These are phyloP conservation scores for Scaptomyza graminum DNA, from an alignment of 1,140 invertebrate species.

Conservation along the genomic window DNA sequence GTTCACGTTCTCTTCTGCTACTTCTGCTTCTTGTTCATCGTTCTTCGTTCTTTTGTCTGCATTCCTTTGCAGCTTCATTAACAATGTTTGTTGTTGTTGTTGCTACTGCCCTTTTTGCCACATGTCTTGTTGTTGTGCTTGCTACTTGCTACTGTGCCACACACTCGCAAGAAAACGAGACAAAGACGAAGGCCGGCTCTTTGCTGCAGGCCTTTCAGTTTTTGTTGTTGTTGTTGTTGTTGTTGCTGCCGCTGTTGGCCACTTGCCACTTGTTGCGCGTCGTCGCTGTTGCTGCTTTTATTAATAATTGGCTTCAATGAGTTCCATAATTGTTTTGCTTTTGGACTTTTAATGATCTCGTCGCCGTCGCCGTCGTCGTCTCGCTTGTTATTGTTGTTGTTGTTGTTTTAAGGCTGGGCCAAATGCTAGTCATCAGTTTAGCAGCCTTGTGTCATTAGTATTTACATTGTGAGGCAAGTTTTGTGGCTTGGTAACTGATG, in stretches of 20 bases:
- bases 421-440: conserved; percentile 54
- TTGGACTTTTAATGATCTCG: conserved; percentile 80
- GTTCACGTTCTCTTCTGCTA: conserved; percentile 27
- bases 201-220: conserved; percentile 57
- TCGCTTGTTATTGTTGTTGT: conserved; percentile 17
- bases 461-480: conserved; percentile 8
- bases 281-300: conserved; percentile 56
- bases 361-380: conserved; percentile 38
- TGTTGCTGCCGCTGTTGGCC: conserved; percentile 32
- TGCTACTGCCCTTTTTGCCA: conserved; percentile 69
- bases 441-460: conserved; percentile 61
- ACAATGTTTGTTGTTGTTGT: conserved; percentile 64
- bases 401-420: conserved; percentile 30
- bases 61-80: conserved; percentile 81
- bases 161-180: conserved; percentile 44
- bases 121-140: conserved; percentile 58
- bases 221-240: conserved; percentile 34
- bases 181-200: conserved; percentile 39
- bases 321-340: conserved; percentile 82
- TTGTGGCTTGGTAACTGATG: conserved; percentile 12
- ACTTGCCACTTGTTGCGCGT: conserved; percentile 52
- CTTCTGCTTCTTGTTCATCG: too few relatives aligned
- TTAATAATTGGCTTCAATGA: conserved; percentile 82
- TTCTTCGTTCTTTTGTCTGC: conserved; percentile 56
- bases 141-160: conserved; percentile 77